A percentile compares a stretch with the other conserved stretches of the same genome.
Conservation (phyloP, 2,797 vertebrate genomes). For the Cossypha dichroa region DNA sequence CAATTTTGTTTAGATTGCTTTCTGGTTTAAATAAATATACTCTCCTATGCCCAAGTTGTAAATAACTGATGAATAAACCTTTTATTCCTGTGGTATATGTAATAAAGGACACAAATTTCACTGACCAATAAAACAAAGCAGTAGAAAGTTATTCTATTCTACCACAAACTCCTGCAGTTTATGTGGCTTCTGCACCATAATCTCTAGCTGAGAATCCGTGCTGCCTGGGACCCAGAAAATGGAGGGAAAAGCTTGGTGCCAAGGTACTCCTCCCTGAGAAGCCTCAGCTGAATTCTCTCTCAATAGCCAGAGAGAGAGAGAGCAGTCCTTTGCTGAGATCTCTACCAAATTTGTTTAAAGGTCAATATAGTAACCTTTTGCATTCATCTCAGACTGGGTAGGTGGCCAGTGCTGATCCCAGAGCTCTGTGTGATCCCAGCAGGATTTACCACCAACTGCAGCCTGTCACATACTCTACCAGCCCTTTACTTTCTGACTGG, state of each 20-base stretch:
- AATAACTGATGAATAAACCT: constrained; percentile 18
- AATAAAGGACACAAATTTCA: not conserved
- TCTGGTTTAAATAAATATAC: constrained; percentile 25
- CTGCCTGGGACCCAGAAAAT: not conserved
- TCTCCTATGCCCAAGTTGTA: not conserved
- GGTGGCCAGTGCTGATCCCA: not conserved
- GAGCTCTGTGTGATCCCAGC: not conserved
- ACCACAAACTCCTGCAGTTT: not conserved
- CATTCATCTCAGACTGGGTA: not conserved
- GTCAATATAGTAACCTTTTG: not conserved
- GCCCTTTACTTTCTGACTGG: not conserved
- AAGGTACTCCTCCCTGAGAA: not conserved
- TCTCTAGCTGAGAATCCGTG: not conserved
- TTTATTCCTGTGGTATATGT: not conserved
- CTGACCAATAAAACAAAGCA: not conserved
- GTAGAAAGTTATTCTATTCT: not conserved
- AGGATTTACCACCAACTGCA: not conserved
- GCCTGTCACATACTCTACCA: not conserved
- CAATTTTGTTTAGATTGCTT: constrained; percentile 19
- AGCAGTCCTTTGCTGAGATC: not conserved
- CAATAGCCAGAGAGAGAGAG: not conserved
- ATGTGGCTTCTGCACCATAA: not conserved
- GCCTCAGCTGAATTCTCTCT: not conserved
- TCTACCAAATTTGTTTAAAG: not conserved
- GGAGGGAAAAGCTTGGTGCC: not conserved